Conservation (phyloP, 2,888 invertebrate genomes). For the Operophtera brumata region DNA sequence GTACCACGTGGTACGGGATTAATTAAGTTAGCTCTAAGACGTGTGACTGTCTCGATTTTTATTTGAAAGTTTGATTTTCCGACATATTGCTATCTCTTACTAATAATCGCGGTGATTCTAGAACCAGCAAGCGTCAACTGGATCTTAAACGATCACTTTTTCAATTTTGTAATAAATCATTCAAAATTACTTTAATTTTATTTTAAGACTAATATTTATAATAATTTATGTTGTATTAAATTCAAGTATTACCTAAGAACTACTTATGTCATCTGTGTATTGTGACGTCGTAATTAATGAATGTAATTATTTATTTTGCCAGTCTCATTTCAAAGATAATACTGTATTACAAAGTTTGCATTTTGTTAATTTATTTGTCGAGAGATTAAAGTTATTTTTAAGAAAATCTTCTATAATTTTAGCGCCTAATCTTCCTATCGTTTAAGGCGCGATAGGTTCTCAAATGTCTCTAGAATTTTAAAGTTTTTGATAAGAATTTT, state of each 20-base stretch:
- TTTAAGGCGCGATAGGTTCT: too few relatives aligned
- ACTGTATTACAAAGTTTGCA: conserved; percentile 60
- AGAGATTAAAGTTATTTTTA: conserved; percentile 77
- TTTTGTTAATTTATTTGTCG: conserved; percentile 78
- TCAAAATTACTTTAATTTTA: conserved; percentile 42
- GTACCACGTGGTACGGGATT: conserved; percentile 67
- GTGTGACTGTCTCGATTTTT: conserved; percentile 68
- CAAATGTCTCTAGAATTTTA: too few relatives aligned
- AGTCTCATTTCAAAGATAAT: conserved; percentile 60
- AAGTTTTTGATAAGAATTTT: too few relatives aligned
- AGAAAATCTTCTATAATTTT: conserved; percentile 43
- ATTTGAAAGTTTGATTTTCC: conserved; percentile 50
- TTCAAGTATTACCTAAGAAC: conserved; percentile 56
- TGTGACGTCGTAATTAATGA: conserved; percentile 57
- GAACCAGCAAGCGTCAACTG: conserved; percentile 48
- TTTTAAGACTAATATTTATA: conserved; percentile 54
- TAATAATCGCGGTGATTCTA: conserved; percentile 49
- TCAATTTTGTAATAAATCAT: conserved; percentile 34
- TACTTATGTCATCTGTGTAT: conserved; percentile 49
- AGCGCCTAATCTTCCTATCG: not conserved
- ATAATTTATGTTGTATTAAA: conserved; percentile 51
- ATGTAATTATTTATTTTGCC: conserved; percentile 69
- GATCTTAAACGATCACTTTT: conserved; percentile 37
- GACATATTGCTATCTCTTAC: conserved; percentile 48
- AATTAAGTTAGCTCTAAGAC: conserved; percentile 65